phyloP scores from a whole-genome alignment of 2,888 invertebrate genomes.

The Troides helena region DNA sequence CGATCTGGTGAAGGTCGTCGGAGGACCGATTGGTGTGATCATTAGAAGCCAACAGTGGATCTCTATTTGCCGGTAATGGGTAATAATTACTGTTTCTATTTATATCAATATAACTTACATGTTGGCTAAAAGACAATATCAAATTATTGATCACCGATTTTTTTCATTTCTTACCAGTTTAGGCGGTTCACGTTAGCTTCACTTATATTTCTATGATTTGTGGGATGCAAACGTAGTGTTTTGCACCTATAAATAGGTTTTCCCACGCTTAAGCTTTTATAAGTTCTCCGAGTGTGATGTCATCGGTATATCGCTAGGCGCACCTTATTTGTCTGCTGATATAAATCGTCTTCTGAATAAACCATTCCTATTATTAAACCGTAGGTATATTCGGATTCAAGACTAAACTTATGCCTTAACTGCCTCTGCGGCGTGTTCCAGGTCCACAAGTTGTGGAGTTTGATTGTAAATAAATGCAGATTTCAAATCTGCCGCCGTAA shows the following conservation, averaged over 20 bases:
- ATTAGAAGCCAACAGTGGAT: too few relatives aligned
- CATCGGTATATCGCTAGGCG: conserved; percentile 23
- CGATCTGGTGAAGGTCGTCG: too few relatives aligned
- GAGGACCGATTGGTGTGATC: too few relatives aligned
- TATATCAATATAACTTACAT: neutral
- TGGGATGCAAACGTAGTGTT: conserved; percentile 23
- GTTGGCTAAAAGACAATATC: neutral
- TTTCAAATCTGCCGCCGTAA: too few relatives aligned
- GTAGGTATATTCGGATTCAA: too few relatives aligned
- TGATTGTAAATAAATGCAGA: too few relatives aligned
- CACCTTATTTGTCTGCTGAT: conserved; percentile 20
- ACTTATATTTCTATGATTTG: conserved; percentile 22
- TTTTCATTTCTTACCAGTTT: conserved; percentile 23
- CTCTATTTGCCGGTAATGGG: too few relatives aligned
- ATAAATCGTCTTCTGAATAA: neutral
- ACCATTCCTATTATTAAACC: neutral
- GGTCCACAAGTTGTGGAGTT: too few relatives aligned
- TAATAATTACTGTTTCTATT: neutral
- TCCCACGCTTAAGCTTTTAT: conserved; percentile 31
- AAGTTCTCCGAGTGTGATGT: conserved; percentile 26
- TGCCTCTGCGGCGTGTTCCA: too few relatives aligned
- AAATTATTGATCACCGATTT: neutral
- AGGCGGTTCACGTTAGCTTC: conserved; percentile 23
- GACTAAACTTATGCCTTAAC: too few relatives aligned
- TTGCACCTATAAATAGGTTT: conserved; percentile 32